Evolutionary conservation across 2,888 invertebrate genomes (phyloP).

Genomic region (Sisyra nigra): DNA sequence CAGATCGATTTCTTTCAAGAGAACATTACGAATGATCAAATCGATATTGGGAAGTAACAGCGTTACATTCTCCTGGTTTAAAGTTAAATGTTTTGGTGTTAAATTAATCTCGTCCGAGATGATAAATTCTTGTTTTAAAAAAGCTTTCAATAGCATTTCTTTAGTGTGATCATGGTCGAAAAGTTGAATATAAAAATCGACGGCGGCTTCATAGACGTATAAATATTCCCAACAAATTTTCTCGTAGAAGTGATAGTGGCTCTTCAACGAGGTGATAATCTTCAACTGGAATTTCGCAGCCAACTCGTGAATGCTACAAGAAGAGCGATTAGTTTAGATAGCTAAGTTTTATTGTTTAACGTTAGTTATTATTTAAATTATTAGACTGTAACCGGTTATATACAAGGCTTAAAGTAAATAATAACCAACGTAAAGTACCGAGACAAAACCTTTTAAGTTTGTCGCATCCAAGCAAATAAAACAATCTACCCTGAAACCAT

Average conservation of each 20-base stretch:
- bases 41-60: no score
- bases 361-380: no score
- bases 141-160: neutral
- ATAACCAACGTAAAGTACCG: no score
- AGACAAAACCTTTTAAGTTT: slow-evolving; percentile 31
- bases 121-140: neutral
- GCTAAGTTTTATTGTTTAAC: no score
- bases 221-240: slow-evolving; percentile 33
- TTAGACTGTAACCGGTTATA: no score
- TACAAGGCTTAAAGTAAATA: no score
- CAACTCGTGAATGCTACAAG: slow-evolving; percentile 32
- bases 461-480: slow-evolving; percentile 40
- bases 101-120: neutral
- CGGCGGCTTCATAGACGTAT: slow-evolving; percentile 23
- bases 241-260: slow-evolving; percentile 33
- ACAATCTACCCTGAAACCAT: slow-evolving; percentile 51
- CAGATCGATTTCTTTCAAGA: no score
- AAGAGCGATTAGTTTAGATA: no score
- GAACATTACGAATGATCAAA: no score
- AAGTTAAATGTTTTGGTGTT: neutral
- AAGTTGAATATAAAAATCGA: slow-evolving; percentile 29
- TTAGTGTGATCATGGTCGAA: slow-evolving; percentile 13
- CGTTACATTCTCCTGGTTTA: neutral
- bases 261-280: slow-evolving; percentile 34
- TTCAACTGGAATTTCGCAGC: slow-evolving; percentile 38